Conservation (phyloP, 2,113 vertebrate genomes). For the Chinchilla lanigera region DNA sequence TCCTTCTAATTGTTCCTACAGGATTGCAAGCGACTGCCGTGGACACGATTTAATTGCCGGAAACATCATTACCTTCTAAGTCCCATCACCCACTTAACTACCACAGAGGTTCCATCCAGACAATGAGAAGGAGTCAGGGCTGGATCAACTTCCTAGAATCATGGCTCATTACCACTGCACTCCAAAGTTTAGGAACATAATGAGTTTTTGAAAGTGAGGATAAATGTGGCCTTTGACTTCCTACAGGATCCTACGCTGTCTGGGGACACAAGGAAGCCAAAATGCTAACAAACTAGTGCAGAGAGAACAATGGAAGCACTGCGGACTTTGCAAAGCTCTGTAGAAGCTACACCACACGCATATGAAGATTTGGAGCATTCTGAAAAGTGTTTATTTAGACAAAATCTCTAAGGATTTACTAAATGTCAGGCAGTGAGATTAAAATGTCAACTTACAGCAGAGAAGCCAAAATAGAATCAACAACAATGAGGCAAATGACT, state of each 20-base stretch:
- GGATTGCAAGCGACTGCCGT: constrained; percentile 83
- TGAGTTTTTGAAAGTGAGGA: constrained; percentile 58
- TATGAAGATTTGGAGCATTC: constrained; percentile 62
- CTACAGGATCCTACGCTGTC: constrained; percentile 45
- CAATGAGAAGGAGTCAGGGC: constrained; percentile 50
- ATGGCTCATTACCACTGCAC: constrained; percentile 53
- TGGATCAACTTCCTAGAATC: constrained; percentile 50
- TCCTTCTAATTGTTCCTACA: constrained; percentile 87
- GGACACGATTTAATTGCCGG: constrained; percentile 82
- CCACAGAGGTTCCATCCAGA: constrained; percentile 54
- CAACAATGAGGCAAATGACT: constrained; percentile 79
- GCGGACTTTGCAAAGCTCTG: constrained; percentile 52
- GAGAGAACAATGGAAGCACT: constrained; percentile 75
- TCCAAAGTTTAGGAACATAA: constrained; percentile 64
- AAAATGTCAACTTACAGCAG: constrained; percentile 85
- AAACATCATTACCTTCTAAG: constrained; percentile 72
- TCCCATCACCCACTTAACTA: constrained; percentile 71
- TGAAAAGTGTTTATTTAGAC: constrained; percentile 76
- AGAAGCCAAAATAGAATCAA: constrained; percentile 84
- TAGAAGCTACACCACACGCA: constrained; percentile 58
- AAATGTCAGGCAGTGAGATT: constrained; percentile 87
- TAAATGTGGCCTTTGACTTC: constrained; percentile 55
- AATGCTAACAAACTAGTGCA: constrained; percentile 65
- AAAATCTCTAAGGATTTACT: constrained; percentile 80
- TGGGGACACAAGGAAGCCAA: constrained; percentile 67